Evolutionary conservation across 2,888 invertebrate genomes (phyloP).

Genomic region (Acanthoscelides obtectus): DNA sequence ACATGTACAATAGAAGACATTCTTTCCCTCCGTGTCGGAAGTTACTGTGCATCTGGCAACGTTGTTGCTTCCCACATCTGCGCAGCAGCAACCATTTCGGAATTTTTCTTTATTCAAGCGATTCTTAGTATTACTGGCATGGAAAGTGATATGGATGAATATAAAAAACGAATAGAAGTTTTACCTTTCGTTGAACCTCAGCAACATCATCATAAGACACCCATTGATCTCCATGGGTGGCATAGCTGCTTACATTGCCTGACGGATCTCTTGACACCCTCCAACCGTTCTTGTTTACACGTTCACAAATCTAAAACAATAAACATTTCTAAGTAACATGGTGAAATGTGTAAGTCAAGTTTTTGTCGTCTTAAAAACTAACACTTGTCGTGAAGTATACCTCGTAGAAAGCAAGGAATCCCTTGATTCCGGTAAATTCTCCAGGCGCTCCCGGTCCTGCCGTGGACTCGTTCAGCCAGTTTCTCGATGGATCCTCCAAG

Average conservation of each 20-base stretch:
- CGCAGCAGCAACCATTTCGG: neutral
- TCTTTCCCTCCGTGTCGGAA: neutral
- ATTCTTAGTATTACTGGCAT: too few species aligned
- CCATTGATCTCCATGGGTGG: constrained; percentile 70
- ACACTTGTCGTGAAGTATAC: constrained; percentile 46
- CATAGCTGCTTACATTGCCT: constrained; percentile 68
- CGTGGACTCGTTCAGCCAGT: constrained; percentile 56
- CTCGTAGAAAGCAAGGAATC: constrained; percentile 75
- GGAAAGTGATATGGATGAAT: too few species aligned
- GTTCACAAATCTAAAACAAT: constrained; percentile 56
- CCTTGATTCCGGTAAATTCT: constrained; percentile 63
- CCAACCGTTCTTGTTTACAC: constrained; percentile 56
- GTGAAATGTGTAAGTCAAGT: neutral
- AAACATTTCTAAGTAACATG: neutral
- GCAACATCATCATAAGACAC: constrained; percentile 69
- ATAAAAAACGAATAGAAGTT: too few species aligned
- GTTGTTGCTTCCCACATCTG: too few species aligned
- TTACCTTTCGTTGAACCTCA: constrained; percentile 58
- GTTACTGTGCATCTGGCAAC: too few species aligned
- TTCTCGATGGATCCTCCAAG: constrained; percentile 50
- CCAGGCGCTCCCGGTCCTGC: constrained; percentile 68
- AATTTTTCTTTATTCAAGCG: too few species aligned
- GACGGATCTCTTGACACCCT: constrained; percentile 58
- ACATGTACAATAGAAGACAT: neutral
- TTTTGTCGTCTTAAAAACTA: neutral